Evolutionary conservation across 2,797 vertebrate genomes (phyloP).

Genomic region (Alcedo atthis): DNA sequence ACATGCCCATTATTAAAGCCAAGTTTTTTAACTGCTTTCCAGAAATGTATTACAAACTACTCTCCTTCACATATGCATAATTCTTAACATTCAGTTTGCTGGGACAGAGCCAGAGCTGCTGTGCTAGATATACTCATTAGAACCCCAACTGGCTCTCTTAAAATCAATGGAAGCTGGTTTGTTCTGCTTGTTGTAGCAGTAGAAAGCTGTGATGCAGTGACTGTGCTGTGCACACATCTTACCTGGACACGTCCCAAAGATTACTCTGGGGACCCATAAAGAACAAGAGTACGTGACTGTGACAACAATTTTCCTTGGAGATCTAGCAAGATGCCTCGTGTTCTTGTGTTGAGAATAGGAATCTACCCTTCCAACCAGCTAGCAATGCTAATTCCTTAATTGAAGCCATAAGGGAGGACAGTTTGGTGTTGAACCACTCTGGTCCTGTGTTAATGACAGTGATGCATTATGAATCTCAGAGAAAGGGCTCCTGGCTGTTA

Average conservation of each 20-base stretch:
- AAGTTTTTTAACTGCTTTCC: constrained; percentile 66
- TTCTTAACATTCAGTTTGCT: constrained; percentile 55
- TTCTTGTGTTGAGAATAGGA: background rate
- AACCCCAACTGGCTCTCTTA: background rate
- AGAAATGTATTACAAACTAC: constrained; percentile 59
- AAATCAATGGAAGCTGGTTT: background rate
- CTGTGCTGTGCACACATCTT: background rate
- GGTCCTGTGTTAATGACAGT: background rate
- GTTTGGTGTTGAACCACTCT: background rate
- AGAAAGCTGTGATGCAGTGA: background rate
- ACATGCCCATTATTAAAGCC: constrained; percentile 57
- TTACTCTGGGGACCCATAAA: background rate
- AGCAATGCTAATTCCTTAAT: background rate
- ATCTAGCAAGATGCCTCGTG: background rate
- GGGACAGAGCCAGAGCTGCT: constrained; percentile 58
- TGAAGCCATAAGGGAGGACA: background rate
- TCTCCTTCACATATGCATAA: constrained; percentile 39
- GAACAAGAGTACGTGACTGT: background rate
- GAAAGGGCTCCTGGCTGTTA: background rate
- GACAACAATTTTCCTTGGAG: background rate
- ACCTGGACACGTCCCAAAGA: background rate
- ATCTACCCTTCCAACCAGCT: background rate
- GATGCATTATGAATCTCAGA: fast-evolving
- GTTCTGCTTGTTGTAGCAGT: background rate
- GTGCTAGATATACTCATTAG: constrained; percentile 31